phyloP scores from a whole-genome alignment of 2,888 invertebrate genomes.

The Machimus atricapillus region DNA sequence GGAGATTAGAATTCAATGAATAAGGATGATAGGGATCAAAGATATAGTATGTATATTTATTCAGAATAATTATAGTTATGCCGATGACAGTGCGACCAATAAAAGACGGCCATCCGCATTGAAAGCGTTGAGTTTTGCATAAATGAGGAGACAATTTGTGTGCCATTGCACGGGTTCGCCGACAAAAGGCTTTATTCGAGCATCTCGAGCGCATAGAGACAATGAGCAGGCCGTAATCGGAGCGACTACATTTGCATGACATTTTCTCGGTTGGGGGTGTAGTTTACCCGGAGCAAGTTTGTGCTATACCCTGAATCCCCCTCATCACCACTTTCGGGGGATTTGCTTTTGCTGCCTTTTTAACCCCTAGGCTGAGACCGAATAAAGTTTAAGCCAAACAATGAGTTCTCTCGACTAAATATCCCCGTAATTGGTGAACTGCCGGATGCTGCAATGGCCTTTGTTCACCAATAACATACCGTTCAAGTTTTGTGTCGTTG shows the following conservation, averaged over 20 bases:
- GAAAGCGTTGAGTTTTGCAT: neutral
- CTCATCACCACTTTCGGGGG: neutral
- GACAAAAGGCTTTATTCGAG: neutral
- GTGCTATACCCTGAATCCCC: neutral
- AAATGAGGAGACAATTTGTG: neutral
- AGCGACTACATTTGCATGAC: neutral
- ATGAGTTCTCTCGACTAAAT: constrained; percentile 9
- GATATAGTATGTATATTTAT: too few species aligned
- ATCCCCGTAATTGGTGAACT: neutral
- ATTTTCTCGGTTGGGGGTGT: neutral
- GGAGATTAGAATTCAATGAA: too few species aligned
- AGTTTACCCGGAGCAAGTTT: neutral
- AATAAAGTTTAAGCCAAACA: constrained; percentile 1
- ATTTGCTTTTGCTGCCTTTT: neutral
- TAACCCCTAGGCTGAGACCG: neutral
- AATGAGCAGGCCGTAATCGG: neutral
- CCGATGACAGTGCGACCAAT: too few species aligned
- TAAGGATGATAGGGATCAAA: too few species aligned
- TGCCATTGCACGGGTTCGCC: neutral
- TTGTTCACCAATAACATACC: constrained; percentile 3
- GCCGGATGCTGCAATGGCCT: neutral
- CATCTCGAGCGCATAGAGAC: neutral
- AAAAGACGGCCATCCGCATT: too few species aligned
- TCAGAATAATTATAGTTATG: neutral
- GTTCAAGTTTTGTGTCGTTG: neutral